phyloP scores from a whole-genome alignment of 2,888 invertebrate species.

The Opisthograptis luteolata region DNA sequence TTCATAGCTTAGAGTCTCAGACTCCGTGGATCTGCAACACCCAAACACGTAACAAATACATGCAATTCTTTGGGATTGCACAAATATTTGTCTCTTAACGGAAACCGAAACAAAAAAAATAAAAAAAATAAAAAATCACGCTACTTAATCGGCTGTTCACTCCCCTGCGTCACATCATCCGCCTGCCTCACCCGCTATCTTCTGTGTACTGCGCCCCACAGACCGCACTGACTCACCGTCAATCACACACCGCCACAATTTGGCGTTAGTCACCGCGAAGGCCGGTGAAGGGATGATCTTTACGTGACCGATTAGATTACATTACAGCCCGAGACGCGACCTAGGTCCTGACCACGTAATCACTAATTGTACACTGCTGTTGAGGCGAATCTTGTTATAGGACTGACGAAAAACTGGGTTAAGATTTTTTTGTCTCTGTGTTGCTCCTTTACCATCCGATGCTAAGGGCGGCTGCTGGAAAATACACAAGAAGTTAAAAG shows the following conservation, averaged over 20 bases:
- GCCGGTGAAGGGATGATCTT: slow-evolving; percentile 65
- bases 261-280: slow-evolving; percentile 55
- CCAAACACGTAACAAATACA: too few relatives aligned
- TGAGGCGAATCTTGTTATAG: slow-evolving; percentile 19
- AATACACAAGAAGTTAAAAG: too few relatives aligned
- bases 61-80: too few relatives aligned
- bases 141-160: too few relatives aligned
- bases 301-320: slow-evolving; percentile 64
- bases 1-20: too few relatives aligned
- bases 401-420: background rate
- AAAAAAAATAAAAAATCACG: too few relatives aligned
- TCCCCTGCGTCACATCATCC: background rate
- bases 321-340: slow-evolving; percentile 39
- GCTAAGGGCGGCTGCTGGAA: too few relatives aligned
- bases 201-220: slow-evolving; percentile 25
- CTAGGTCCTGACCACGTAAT: slow-evolving; percentile 22
- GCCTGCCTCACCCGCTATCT: slow-evolving; percentile 8
- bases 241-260: slow-evolving; percentile 58
- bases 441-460: too few relatives aligned
- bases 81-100: too few relatives aligned
- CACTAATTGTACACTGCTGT: slow-evolving; percentile 18
- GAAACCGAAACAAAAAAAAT: too few relatives aligned
- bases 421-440: background rate
- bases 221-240: slow-evolving; percentile 47
- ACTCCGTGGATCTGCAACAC: too few relatives aligned